Base-by-base conservation (phyloP, 2,113 vertebrate species). In the Elgaria multicarinata region DNA sequence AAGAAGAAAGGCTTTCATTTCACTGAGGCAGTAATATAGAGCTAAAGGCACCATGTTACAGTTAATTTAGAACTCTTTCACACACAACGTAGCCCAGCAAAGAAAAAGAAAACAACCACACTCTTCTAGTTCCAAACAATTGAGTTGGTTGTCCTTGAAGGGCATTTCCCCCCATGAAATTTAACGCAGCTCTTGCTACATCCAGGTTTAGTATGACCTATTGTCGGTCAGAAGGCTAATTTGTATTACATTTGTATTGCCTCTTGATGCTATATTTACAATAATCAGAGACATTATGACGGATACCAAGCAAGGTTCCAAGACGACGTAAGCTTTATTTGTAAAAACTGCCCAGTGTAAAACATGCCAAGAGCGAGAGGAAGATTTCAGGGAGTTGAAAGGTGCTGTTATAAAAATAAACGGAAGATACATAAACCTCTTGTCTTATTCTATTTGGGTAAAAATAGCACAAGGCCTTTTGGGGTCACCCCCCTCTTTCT, bases 301-400 rank as follows among this genome's bases (percentile, higher is more conserved):
- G 26, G 26, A 82, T 26, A 39, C n/a, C 0, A 13, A 46, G 79
- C 14, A 42, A 69, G 64, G 16, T 69, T 31, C 81, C 28, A 69
- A 67, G 64, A 13, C 1, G 2, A 50, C 13, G n/a, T n/a, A n/a
- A 20, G 46, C 50, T 16, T 77, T 36, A 22, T 2, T 22, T 33
- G 14, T 71, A 22, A 55, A 42, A 71, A 71, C 53, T 24, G 22
- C 13, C 7, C 87, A 67, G 7, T 0, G 0, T 75, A 90, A 92
- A 33, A 31, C 90, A 89, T 83, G 80, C 83, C 89, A 93, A 85
- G 91, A 93, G 53, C 66, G 94, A 81, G 89, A 92, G 79, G 80
- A 85, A 91, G 83, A 89, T 94, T 75, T 92, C 92, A 92, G 92
- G 93, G 90, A 91, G 50, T n/a, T 77, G 91, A 93, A 93, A 31